phyloP scores from a whole-genome alignment of 2,113 vertebrate genomes.

The Sinocyclocheilus grahami region DNA sequence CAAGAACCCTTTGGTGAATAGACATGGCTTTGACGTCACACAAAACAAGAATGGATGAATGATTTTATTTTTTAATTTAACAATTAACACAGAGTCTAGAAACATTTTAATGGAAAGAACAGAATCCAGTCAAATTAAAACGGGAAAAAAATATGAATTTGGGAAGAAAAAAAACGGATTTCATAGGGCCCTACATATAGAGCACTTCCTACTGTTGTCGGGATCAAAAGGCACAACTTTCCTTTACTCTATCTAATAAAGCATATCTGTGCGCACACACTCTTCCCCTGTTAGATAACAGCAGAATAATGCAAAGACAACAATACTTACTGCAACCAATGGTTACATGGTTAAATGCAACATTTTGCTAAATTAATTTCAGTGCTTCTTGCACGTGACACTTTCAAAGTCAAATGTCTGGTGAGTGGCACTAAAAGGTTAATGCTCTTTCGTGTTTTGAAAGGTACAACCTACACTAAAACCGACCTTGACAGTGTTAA shows the following conservation, averaged over 20 bases:
- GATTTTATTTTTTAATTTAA: neutral
- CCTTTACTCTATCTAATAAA: neutral
- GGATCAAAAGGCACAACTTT: neutral
- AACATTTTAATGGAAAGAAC: no score
- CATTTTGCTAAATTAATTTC: neutral
- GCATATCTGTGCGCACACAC: neutral
- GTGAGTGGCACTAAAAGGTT: neutral
- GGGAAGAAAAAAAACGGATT: no score
- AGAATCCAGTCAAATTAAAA: no score
- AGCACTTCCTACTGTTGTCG: neutral
- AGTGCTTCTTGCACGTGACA: neutral
- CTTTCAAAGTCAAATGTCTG: neutral
- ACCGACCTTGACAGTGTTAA: neutral
- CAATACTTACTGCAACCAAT: neutral
- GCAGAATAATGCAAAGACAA: neutral
- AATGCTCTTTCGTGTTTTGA: neutral
- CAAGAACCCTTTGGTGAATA: neutral
- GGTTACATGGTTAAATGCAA: no score
- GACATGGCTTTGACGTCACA: neutral
- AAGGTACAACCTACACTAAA: neutral
- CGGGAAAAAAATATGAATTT: no score
- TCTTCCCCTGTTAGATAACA: neutral
- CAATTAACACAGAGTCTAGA: no score
- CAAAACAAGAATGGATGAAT: neutral
- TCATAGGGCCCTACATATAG: neutral